Evolutionary conservation across 2,113 vertebrate genomes (phyloP).

Genomic region (Cnemophilus loriae): DNA sequence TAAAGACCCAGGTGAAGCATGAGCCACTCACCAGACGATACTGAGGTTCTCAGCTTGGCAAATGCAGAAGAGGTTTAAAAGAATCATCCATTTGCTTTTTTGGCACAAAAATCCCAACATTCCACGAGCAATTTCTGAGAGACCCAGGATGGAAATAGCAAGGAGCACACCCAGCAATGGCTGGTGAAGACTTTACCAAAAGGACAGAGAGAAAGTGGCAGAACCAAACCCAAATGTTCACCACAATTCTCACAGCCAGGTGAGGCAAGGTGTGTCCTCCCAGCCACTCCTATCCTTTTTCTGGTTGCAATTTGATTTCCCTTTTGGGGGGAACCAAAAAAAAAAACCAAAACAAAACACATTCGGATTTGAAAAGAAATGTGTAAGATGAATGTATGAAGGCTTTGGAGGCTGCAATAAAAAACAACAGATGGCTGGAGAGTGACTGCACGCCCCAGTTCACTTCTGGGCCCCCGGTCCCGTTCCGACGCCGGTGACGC

Average conservation of each 20-base stretch:
- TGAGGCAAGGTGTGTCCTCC: accelerated
- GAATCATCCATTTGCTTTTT: neutral
- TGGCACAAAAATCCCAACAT: neutral
- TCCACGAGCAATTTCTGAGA: neutral
- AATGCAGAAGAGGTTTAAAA: neutral
- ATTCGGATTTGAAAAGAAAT: neutral
- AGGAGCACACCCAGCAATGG: neutral
- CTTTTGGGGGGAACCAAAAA: neutral
- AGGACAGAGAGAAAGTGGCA: neutral
- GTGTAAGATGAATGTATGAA: neutral
- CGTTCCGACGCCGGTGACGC: neutral
- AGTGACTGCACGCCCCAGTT: slow-evolving; percentile 35
- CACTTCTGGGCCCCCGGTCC: neutral
- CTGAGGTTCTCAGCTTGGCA: neutral
- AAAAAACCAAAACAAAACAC: no score
- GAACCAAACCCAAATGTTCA: neutral
- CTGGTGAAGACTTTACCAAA: neutral
- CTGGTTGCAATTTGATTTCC: neutral
- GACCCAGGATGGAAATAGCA: neutral
- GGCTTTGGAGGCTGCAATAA: neutral
- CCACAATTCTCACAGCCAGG: neutral
- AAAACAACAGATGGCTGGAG: slow-evolving; percentile 32
- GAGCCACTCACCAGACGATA: neutral
- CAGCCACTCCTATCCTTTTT: neutral
- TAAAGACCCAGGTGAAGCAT: neutral